Conservation (phyloP, 2,797 vertebrate genomes). For the Setipinna tenuifilis region DNA sequence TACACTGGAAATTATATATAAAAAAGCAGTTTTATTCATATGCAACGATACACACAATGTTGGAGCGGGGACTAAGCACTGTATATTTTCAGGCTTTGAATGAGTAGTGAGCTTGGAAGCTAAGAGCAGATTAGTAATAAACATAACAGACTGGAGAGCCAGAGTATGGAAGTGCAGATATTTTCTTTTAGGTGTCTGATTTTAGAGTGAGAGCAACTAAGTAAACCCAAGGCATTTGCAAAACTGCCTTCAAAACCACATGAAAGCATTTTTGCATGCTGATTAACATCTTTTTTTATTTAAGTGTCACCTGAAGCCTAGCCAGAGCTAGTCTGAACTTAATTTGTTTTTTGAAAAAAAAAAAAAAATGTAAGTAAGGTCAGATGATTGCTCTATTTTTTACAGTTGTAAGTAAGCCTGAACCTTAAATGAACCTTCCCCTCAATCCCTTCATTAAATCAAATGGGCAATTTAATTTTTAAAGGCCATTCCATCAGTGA, state of each 20-base stretch:
- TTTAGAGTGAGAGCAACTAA: background rate
- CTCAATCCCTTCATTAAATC: background rate
- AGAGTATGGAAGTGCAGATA: background rate
- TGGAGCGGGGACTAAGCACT: background rate
- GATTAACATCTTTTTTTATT: background rate
- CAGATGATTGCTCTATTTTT: background rate
- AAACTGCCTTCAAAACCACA: background rate
- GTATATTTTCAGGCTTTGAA: background rate
- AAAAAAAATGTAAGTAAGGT: background rate
- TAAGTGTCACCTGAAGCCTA: background rate
- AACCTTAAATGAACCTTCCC: background rate
- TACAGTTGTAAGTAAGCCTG: background rate
- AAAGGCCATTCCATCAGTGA: background rate
- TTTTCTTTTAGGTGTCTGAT: background rate
- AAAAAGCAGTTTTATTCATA: slow-evolving; percentile 18
- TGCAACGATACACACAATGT: background rate
- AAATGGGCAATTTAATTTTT: background rate
- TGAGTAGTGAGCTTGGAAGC: background rate
- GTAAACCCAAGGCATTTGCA: background rate
- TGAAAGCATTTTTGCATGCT: background rate
- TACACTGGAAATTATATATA: slow-evolving; percentile 8
- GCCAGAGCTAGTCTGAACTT: background rate
- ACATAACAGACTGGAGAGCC: background rate
- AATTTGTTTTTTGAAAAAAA: background rate
- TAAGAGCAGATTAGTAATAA: background rate